These are phyloP conservation scores for Leptopterna dolabrata DNA, from an alignment of 2,888 invertebrate genomes.

Conservation along the genomic window DNA sequence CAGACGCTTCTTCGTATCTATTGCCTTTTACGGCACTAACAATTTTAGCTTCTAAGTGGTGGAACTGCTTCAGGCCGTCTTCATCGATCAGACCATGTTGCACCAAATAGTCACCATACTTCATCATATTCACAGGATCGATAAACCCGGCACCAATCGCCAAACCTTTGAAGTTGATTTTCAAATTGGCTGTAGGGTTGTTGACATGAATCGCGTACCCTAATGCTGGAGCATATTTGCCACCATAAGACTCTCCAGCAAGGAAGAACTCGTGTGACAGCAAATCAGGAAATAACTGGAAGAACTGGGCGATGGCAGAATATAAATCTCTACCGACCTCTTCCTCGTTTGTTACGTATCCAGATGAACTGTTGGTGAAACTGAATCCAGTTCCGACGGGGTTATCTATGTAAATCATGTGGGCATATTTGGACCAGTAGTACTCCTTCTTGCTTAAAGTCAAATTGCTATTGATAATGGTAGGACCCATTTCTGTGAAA, in stretches of 20 bases:
- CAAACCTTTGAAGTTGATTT: slow-evolving; percentile 79
- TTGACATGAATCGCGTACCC: slow-evolving; percentile 78
- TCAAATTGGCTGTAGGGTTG: slow-evolving; percentile 71
- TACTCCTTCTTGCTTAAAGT: slow-evolving; percentile 79
- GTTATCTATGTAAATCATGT: slow-evolving; percentile 89
- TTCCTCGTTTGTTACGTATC: slow-evolving; percentile 82
- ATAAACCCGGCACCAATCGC: slow-evolving; percentile 80
- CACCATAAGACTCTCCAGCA: slow-evolving; percentile 90
- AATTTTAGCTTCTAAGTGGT: slow-evolving; percentile 51
- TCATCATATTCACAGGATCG: slow-evolving; percentile 70
- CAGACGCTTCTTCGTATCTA: slow-evolving; percentile 38
- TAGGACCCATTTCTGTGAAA: slow-evolving; percentile 87
- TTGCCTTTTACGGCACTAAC: slow-evolving; percentile 16
- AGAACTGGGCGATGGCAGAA: slow-evolving; percentile 82
- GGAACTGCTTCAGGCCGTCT: slow-evolving; percentile 63
- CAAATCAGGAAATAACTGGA: slow-evolving; percentile 81
- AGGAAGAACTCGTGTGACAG: slow-evolving; percentile 82
- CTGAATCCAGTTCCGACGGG: slow-evolving; percentile 72
- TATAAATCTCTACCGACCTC: slow-evolving; percentile 85
- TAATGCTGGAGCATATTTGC: slow-evolving; percentile 82
- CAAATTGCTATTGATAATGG: slow-evolving; percentile 65
- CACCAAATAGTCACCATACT: slow-evolving; percentile 83
- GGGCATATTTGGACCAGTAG: slow-evolving; percentile 83
- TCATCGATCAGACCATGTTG: slow-evolving; percentile 74
- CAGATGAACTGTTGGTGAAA: slow-evolving; percentile 80